phyloP scores from a whole-genome alignment of 2,113 vertebrate genomes.

The Austrofundulus limnaeus region DNA sequence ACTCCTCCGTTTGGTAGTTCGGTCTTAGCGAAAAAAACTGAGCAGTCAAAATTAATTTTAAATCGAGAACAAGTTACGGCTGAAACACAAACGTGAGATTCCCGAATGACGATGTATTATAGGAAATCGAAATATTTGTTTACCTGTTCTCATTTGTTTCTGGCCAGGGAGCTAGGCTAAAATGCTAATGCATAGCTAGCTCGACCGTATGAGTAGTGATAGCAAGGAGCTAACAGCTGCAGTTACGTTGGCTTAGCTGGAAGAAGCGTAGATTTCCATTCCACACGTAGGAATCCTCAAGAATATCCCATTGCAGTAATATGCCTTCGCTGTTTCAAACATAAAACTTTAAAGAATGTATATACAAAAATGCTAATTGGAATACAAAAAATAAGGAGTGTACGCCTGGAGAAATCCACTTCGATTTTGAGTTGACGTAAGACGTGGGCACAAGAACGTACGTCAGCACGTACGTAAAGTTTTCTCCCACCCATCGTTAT shows the following conservation, averaged over 20 bases:
- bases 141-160: constrained; percentile 73
- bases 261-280: constrained; percentile 54
- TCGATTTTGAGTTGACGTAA: constrained; percentile 76
- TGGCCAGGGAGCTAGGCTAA: constrained; percentile 67
- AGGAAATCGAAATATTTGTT: constrained; percentile 50
- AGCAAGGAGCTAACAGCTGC: constrained; percentile 63
- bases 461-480: constrained; percentile 47
- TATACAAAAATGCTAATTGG: constrained; percentile 64
- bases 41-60: neutral
- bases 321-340: constrained; percentile 25
- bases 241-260: constrained; percentile 59
- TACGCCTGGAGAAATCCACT: constrained; percentile 76
- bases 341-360: constrained; percentile 46
- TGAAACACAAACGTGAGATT: constrained; percentile 2
- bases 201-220: constrained; percentile 45
- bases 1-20: constrained; percentile 27
- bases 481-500: constrained; percentile 29
- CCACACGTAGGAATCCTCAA: constrained; percentile 37
- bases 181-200: constrained; percentile 66
- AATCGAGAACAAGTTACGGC: neutral
- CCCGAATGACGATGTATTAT: neutral
- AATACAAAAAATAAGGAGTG: constrained; percentile 72
- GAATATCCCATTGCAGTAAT: constrained; percentile 32
- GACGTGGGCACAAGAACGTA: constrained; percentile 62
- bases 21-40: constrained; percentile 22